Evolutionary conservation across 92 coral and sea anemone species (phyloP).

Genomic region (Muricea muricata): DNA sequence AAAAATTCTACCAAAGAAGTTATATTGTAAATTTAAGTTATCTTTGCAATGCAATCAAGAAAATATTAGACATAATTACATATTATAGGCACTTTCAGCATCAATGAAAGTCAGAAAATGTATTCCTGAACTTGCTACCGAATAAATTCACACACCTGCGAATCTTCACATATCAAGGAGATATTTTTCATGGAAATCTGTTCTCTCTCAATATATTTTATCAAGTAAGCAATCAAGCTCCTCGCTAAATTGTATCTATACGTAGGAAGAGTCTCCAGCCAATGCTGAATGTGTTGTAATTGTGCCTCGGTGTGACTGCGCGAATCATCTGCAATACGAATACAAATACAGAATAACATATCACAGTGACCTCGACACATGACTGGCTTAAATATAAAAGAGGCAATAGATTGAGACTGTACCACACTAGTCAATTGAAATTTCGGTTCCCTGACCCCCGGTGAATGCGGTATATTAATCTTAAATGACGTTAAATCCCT

Average conservation of each 20-base stretch:
- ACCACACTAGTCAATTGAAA: no score
- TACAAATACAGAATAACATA: not conserved
- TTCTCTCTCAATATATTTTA: constrained; percentile 76
- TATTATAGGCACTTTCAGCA: not conserved
- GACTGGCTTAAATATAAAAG: no score
- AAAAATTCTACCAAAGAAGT: no score
- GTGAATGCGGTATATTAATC: no score
- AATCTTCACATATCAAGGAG: constrained; percentile 81
- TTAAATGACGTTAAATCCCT: no score
- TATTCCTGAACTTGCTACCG: not conserved
- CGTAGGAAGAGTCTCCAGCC: constrained; percentile 78
- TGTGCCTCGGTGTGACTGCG: constrained; percentile 84
- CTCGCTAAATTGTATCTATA: constrained; percentile 78
- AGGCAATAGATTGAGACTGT: no score
- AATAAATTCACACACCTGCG: constrained; percentile 66
- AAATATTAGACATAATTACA: no score
- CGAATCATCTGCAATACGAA: constrained; percentile 72
- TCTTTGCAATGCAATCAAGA: no score
- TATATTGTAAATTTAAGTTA: no score
- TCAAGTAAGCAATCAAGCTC: constrained; percentile 79
- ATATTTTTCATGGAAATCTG: constrained; percentile 79
- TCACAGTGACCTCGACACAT: no score
- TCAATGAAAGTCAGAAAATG: not conserved
- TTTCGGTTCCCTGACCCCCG: no score
- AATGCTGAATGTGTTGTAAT: constrained; percentile 85